A percentile compares a stretch with the other conserved stretches of the same genome.
Evolutionary conservation across 2,888 invertebrate species (phyloP).

Genomic region (Clivina fossor): DNA sequence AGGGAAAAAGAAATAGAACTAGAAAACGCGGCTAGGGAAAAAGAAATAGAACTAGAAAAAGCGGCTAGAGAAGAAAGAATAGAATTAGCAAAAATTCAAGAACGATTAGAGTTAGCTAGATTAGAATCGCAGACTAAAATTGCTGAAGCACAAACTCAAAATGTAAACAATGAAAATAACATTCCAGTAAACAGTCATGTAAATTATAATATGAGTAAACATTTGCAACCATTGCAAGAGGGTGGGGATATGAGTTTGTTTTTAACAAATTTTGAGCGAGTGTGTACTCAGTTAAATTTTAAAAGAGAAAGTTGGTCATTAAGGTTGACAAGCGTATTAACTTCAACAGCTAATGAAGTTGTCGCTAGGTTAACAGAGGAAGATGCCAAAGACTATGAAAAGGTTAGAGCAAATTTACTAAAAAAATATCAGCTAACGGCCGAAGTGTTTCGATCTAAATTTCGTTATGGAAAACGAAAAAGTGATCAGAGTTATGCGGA

Average conservation of each 20-base stretch:
- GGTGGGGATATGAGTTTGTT: constrained; percentile 7
- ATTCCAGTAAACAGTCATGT: neutral
- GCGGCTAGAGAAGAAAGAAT: neutral
- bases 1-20: neutral
- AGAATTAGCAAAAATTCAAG: too few relatives aligned
- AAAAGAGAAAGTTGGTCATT: neutral
- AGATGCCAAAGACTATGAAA: constrained; percentile 6
- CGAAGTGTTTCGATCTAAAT: constrained; percentile 2
- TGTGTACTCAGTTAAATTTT: constrained; percentile 8
- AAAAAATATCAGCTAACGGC: constrained; percentile 6
- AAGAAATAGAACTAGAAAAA: neutral
- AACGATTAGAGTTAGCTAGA: constrained; percentile 8
- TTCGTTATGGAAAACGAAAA: constrained; percentile 9
- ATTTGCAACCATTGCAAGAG: constrained; percentile 3
- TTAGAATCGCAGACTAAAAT: constrained; percentile 2
- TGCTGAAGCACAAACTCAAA: constrained; percentile 2
- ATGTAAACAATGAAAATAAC: neutral
- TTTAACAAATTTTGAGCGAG: constrained; percentile 13
- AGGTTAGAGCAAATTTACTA: neutral
- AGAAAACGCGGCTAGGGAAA: neutral
- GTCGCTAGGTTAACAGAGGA: neutral
- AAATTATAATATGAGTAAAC: constrained; percentile 5
- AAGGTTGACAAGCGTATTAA: constrained; percentile 1
- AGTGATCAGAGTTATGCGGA: constrained; percentile 5
- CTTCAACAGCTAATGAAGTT: constrained; percentile 2